Evolutionary conservation across 2,113 vertebrate genomes (phyloP), one percentile per base, ranked within the genome.

Genomic region (Leptobrachium ailaonicum): DNA sequence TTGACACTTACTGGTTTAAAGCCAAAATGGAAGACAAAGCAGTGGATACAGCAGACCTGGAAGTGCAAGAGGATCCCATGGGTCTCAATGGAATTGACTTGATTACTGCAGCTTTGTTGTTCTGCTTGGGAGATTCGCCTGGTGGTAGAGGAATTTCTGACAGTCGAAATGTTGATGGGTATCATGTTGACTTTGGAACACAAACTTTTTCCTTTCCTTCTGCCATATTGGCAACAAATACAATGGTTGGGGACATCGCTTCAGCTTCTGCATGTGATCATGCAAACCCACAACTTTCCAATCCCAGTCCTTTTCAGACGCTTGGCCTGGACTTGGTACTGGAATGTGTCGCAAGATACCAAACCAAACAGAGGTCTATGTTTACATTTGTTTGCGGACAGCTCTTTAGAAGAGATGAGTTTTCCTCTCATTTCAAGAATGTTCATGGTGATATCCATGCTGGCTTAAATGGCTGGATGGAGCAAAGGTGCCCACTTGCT

Each of bases 401-500:
- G 86, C 89, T 98, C 70, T 96, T 99, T 84, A 95, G 97, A 73
- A 92, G 98, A 85, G 97, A 98, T 86, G 96, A 99, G 87, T 99
- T 98, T 89, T 94, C 96, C 5, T 97, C 96, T 0, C 98, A 99
- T 91, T 99, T 98, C 93, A 95, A 94, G 82, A 99, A 99, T 4
- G 96, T 99, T 64, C 98, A 99, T 41, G 95, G 95, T 70, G 98
- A 99, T 85, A 98, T 99, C 87, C 97, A 99, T 53, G 96, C 97
- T 14, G 97, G 97, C 75, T 95, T 99, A 82, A 98, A 98, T 41
- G 98, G 98, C 79, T 99, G 98, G 96, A 97, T 99, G 95, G 98
- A 99, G 85, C 96, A 97, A 82, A 94, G 97, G 72, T 99, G 98
- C 80, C 98, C 98, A 1, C 89, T 99, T 79, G 97, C 98, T 0